Percentiles rank a stretch among this genome's conserved stretches.
phyloP scores from a whole-genome alignment of 37 sponge, comb jelly and placozoan species.

The Agelas oroides region DNA sequence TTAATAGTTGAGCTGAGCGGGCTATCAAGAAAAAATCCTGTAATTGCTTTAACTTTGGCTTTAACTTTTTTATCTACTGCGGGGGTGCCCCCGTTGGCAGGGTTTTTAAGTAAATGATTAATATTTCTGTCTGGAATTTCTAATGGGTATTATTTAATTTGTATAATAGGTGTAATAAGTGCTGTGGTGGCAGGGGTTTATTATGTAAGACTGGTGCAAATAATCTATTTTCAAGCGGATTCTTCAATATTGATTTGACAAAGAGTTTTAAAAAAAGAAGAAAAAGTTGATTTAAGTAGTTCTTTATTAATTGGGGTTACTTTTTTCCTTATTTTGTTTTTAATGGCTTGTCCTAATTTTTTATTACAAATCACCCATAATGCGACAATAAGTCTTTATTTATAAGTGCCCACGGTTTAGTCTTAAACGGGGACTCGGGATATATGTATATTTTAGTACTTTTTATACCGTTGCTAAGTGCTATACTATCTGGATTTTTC shows the following conservation, averaged over 20 bases:
- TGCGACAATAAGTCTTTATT: slow-evolving; percentile 68
- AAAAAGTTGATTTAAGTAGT: slow-evolving; percentile 26
- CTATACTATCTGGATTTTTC: slow-evolving; percentile 69
- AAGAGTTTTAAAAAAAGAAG: slow-evolving; percentile 39
- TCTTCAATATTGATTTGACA: slow-evolving; percentile 73
- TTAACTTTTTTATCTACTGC: slow-evolving; percentile 73
- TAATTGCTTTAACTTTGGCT: slow-evolving; percentile 61
- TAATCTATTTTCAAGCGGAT: slow-evolving; percentile 79
- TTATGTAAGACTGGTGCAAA: slow-evolving; percentile 85
- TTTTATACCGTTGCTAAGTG: slow-evolving; percentile 78
- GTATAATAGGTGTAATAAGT: slow-evolving; percentile 54
- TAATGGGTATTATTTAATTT: slow-evolving; percentile 77
- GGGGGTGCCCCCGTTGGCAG: slow-evolving; percentile 76
- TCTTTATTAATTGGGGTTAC: slow-evolving; percentile 56
- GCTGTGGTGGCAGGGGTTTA: slow-evolving; percentile 84
- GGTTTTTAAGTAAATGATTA: slow-evolving; percentile 78
- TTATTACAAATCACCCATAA: slow-evolving; percentile 67
- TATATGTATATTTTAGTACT: slow-evolving; percentile 79
- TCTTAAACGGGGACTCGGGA: too few relatives aligned
- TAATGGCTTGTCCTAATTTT: slow-evolving; percentile 60
- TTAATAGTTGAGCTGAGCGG: slow-evolving; percentile 68
- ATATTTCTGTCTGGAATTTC: slow-evolving; percentile 72
- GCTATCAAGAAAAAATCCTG: slow-evolving; percentile 75
- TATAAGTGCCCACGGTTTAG: too few relatives aligned
- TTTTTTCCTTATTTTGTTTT: slow-evolving; percentile 69